Conservation (phyloP, 2,888 invertebrate species). For the Xestoiulus laeticollis region DNA sequence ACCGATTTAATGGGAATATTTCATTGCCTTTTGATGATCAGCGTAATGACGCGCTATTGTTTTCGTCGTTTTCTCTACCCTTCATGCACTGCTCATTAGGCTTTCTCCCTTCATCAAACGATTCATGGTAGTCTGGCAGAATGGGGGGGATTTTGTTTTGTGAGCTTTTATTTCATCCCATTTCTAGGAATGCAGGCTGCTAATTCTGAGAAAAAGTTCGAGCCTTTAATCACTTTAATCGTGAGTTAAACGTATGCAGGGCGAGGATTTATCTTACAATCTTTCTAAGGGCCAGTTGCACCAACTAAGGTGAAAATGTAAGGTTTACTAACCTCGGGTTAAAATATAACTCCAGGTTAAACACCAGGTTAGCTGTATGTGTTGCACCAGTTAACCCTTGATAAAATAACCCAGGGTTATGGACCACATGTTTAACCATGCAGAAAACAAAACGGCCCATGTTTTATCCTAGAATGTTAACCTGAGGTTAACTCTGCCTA, state of each 20-base stretch:
- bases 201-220: not conserved
- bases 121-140: not conserved
- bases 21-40: not conserved
- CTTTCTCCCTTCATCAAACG: not conserved
- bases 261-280: not conserved
- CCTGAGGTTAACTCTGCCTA: too few relatives aligned
- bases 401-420: too few relatives aligned
- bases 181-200: not conserved
- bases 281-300: too few relatives aligned
- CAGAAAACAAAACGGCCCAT: too few relatives aligned
- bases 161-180: not conserved
- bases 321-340: too few relatives aligned
- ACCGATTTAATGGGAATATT: constrained; percentile 11
- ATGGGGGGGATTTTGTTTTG: not conserved
- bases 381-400: too few relatives aligned
- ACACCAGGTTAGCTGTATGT: too few relatives aligned
- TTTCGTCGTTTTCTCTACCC: not conserved
- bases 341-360: too few relatives aligned
- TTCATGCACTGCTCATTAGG: not conserved
- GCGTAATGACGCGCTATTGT: not conserved
- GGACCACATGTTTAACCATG: too few relatives aligned
- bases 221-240: not conserved
- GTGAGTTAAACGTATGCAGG: not conserved
- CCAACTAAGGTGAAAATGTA: too few relatives aligned
- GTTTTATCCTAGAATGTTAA: too few relatives aligned